phyloP scores from a whole-genome alignment of 2,888 invertebrate species.

The Sinelater perroti region DNA sequence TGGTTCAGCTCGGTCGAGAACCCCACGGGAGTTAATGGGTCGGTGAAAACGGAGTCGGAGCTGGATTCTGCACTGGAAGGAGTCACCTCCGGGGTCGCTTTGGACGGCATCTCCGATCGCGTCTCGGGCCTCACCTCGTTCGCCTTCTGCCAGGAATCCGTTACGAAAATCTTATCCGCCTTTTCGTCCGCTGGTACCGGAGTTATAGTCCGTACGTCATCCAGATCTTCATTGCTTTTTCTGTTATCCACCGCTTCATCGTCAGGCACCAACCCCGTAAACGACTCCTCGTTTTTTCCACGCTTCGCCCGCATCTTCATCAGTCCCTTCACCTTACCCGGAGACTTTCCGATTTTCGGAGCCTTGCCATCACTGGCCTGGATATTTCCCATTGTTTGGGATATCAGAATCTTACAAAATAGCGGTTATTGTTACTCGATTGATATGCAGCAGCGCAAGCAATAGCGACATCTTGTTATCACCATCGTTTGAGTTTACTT shows the following conservation, averaged over 20 bases:
- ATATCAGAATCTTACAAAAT: neutral
- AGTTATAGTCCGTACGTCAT: constrained; percentile 31
- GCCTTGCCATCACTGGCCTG: constrained; percentile 65
- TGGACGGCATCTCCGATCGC: constrained; percentile 19
- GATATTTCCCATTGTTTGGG: constrained; percentile 64
- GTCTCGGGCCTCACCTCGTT: constrained; percentile 39
- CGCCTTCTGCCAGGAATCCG: constrained; percentile 53
- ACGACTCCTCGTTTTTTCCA: constrained; percentile 53
- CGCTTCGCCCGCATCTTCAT: constrained; percentile 62
- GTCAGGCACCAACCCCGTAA: constrained; percentile 51
- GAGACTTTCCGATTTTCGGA: constrained; percentile 65
- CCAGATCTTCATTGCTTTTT: constrained; percentile 30
- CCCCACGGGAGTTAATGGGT: constrained; percentile 69
- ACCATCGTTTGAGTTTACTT: too few species aligned
- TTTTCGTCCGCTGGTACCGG: constrained; percentile 1
- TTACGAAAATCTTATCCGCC: constrained; percentile 43
- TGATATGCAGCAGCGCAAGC: constrained; percentile 4
- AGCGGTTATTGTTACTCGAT: constrained; percentile 1
- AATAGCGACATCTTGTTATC: neutral
- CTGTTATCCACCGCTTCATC: constrained; percentile 22
- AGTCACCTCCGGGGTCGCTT: constrained; percentile 41
- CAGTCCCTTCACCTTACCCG: constrained; percentile 67
- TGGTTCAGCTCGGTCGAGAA: constrained; percentile 69
- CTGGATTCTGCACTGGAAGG: constrained; percentile 69
- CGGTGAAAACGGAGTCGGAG: constrained; percentile 79